These are phyloP conservation scores for Galaxias olidus DNA, from an alignment of 2,797 vertebrate species.

Conservation along the genomic window DNA sequence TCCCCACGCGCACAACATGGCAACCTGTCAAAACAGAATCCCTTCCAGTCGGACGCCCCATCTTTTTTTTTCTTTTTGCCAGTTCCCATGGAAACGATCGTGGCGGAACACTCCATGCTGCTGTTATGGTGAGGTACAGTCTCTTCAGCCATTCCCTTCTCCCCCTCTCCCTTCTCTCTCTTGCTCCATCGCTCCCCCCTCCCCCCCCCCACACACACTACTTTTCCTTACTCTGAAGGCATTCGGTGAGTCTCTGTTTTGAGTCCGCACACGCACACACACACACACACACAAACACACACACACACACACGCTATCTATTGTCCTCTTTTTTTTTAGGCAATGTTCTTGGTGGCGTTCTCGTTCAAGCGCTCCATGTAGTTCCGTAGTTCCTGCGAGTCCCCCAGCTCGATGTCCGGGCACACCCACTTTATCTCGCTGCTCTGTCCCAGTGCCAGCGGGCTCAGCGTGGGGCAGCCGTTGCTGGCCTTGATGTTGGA, in stretches of 20 bases:
- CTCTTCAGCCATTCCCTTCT: background rate
- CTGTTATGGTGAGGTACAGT: constrained; percentile 57
- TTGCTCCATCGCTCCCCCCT: constrained; percentile 5
- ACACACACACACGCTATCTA: constrained; percentile 11
- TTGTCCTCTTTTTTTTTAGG: constrained; percentile 53
- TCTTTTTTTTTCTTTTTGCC: constrained; percentile 54
- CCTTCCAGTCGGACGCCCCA: constrained; percentile 40
- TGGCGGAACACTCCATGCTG: constrained; percentile 49
- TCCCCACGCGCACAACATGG: constrained; percentile 38
- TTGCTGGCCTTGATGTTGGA: constrained; percentile 83
- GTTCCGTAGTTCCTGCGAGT: constrained; percentile 84
- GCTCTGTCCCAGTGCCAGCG: constrained; percentile 78
- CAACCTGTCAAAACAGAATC: constrained; percentile 46
- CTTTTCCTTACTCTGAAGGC: constrained; percentile 71
- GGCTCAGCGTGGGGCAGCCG: constrained; percentile 82
- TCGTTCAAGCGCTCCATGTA: constrained; percentile 89
- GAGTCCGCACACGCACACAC: constrained; percentile 39
- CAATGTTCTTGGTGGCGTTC: constrained; percentile 75
- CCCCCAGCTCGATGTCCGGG: constrained; percentile 83
- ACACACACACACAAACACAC: constrained; percentile 19
- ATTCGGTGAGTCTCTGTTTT: constrained; percentile 79
- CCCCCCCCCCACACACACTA: background rate
- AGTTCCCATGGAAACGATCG: constrained; percentile 62
- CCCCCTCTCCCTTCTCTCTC: constrained; percentile 1
- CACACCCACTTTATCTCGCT: constrained; percentile 93